phyloP scores from a whole-genome alignment of 2,113 vertebrate species.

The Leucopsar rothschildi region DNA sequence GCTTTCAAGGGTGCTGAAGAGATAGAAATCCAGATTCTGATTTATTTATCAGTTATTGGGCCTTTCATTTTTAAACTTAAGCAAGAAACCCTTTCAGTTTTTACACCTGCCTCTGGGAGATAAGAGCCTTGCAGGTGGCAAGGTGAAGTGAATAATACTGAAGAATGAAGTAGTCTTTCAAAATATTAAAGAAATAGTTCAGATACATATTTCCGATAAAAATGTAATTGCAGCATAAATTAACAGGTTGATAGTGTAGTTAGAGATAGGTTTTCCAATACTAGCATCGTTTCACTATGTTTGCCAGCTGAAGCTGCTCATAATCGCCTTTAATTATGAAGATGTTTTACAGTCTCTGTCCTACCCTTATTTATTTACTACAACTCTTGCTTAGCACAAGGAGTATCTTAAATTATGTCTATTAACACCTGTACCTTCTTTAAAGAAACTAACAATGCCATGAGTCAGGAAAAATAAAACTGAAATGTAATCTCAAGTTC shows the following conservation, averaged over 20 bases:
- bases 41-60: not conserved
- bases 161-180: not conserved
- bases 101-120: not conserved
- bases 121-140: not conserved
- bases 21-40: not conserved
- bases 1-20: not conserved
- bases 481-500: not conserved
- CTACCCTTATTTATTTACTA: not conserved
- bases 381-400: not conserved
- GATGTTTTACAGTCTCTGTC: not conserved
- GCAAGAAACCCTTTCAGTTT: not conserved
- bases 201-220: not conserved
- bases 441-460: not conserved
- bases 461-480: not conserved
- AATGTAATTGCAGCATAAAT: not conserved
- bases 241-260: not conserved
- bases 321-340: not conserved
- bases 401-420: not conserved
- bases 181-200: not conserved
- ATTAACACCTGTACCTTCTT: not conserved
- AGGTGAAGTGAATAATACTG: not conserved
- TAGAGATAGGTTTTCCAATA: not conserved
- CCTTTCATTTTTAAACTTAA: not conserved
- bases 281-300: not conserved
- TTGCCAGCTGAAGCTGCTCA: not conserved